A percentile compares a stretch with the other conserved stretches of the same genome.
phyloP scores from a whole-genome alignment of 2,888 invertebrate species.

The Fragum whitleyi region DNA sequence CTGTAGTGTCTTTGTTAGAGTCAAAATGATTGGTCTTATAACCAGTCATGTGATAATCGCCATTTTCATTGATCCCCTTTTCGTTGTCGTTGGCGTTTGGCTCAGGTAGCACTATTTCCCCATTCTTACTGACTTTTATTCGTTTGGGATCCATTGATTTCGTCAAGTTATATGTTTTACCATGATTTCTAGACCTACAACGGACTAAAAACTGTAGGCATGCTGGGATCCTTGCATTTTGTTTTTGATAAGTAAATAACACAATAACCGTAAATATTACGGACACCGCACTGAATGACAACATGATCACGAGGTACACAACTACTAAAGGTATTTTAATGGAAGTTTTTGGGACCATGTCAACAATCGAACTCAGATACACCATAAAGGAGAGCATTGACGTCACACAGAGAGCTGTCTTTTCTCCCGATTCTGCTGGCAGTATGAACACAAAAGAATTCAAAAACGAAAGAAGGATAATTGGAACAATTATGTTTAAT shows the following conservation, averaged over 20 bases:
- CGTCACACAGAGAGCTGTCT: conserved; percentile 52
- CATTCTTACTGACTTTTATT: neutral
- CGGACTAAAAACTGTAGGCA: conserved; percentile 38
- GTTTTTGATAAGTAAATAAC: conserved; percentile 48
- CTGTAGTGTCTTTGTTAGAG: neutral
- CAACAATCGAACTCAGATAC: conserved; percentile 51
- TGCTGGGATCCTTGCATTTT: conserved; percentile 33
- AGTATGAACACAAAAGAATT: conserved; percentile 54
- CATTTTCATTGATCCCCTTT: conserved; percentile 10
- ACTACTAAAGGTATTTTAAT: conserved; percentile 48
- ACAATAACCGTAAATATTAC: conserved; percentile 52
- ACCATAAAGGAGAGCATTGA: conserved; percentile 56
- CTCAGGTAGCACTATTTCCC: neutral
- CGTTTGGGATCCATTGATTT: conserved; percentile 10
- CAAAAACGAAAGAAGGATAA: conserved; percentile 45
- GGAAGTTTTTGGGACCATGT: conserved; percentile 53
- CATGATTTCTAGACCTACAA: conserved; percentile 22
- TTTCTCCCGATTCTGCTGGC: conserved; percentile 50
- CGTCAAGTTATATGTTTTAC: conserved; percentile 22
- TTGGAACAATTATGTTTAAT: conserved; percentile 50
- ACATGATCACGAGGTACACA: conserved; percentile 51
- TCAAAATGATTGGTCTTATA: conserved; percentile 19
- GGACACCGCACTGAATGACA: conserved; percentile 51
- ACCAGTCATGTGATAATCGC: conserved; percentile 11
- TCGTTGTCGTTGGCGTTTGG: conserved; percentile 14